A percentile compares a stretch with the other conserved stretches of the same genome.
These are phyloP conservation scores for Enteromius trimaculatus DNA, from an alignment of 2,797 vertebrate species.

Conservation along the genomic window DNA sequence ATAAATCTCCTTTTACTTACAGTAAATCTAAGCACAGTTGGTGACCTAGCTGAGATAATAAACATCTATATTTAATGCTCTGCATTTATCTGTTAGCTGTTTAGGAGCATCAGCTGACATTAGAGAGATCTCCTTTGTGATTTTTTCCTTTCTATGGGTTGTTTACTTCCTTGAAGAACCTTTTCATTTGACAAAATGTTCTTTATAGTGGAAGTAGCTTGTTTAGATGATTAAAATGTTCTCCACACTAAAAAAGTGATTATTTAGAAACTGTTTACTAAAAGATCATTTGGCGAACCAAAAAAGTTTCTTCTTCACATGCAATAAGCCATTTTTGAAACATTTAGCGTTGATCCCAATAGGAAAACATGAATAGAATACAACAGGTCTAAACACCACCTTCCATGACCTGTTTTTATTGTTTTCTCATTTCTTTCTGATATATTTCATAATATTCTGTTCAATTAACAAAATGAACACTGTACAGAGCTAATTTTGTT, in stretches of 20 bases:
- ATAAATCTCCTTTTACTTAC: neutral
- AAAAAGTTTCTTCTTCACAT: neutral
- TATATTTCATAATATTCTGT: neutral
- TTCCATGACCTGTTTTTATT: neutral
- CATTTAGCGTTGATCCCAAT: neutral
- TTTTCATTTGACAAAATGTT: neutral
- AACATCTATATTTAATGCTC: neutral
- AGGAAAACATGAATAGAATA: neutral
- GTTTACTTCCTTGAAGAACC: neutral
- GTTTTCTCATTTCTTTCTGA: neutral
- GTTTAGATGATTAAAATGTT: neutral
- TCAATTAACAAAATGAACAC: slow-evolving; percentile 4
- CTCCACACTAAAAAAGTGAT: neutral
- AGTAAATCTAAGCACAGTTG: neutral
- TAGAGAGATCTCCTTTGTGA: neutral
- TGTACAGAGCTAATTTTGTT: neutral
- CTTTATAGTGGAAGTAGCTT: neutral
- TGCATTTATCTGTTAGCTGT: neutral
- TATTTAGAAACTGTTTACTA: neutral
- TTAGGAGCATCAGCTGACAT: neutral
- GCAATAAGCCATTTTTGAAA: neutral
- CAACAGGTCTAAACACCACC: neutral
- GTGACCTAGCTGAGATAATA: neutral
- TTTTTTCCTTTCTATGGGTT: neutral
- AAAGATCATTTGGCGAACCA: neutral